A percentile compares a stretch with the other conserved stretches of the same genome.
These are phyloP conservation scores for Mobula hypostoma DNA, from an alignment of 2,113 vertebrate species.

Conservation along the genomic window DNA sequence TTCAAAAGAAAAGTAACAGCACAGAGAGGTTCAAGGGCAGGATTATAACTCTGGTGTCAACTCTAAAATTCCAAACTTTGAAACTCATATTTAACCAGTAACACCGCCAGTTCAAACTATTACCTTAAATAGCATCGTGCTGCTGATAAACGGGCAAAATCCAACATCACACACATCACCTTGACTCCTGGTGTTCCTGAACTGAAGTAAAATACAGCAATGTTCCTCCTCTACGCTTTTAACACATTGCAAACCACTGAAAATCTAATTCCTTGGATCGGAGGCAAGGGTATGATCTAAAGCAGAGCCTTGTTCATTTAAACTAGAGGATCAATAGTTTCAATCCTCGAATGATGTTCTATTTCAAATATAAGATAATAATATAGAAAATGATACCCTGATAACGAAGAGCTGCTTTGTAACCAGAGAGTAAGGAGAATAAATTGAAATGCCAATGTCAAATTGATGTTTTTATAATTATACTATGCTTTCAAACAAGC, in stretches of 20 bases:
- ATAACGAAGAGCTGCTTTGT: not conserved
- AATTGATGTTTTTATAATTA: not conserved
- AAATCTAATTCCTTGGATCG: not conserved
- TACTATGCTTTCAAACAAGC: not conserved
- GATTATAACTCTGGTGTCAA: not conserved
- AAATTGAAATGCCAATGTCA: not conserved
- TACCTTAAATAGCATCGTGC: too few species aligned
- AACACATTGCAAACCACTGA: not conserved
- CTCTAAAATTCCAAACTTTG: not conserved
- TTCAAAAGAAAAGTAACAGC: slow-evolving; percentile 10
- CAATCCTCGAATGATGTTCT: too few species aligned
- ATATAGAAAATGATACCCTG: too few species aligned
- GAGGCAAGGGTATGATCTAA: not conserved
- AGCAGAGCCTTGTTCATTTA: not conserved
- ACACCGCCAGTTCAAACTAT: not conserved
- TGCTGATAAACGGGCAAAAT: too few species aligned
- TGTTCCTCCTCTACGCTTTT: not conserved
- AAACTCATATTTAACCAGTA: not conserved
- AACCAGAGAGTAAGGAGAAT: not conserved
- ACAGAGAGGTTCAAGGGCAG: not conserved
- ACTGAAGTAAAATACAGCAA: too few species aligned
- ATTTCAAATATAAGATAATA: too few species aligned
- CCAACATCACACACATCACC: too few species aligned
- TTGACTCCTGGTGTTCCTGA: too few species aligned
- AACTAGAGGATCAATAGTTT: not conserved